Percentiles rank a stretch among this genome's conserved stretches.
phyloP scores from a whole-genome alignment of 2,797 vertebrate genomes.

The Alca torda region DNA sequence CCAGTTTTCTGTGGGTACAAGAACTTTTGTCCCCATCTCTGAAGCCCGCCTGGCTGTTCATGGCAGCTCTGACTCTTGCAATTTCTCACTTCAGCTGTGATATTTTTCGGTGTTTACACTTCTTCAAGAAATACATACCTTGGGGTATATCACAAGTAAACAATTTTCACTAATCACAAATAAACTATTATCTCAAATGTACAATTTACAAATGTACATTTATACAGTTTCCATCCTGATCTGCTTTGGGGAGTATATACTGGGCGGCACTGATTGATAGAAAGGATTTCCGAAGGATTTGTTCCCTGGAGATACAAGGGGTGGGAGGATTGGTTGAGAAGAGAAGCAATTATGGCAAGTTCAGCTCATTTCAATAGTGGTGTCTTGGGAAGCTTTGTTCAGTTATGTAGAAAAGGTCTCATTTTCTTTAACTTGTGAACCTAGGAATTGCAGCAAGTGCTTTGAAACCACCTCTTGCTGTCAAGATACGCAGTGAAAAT shows the following conservation, averaged over 20 bases:
- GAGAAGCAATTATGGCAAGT: not conserved
- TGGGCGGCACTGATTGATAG: fast-evolving
- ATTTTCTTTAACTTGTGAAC: not conserved
- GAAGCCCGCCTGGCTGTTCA: fast-evolving
- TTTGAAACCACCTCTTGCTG: not conserved
- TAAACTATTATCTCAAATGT: not conserved
- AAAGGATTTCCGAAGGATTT: not conserved
- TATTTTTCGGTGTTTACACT: not conserved
- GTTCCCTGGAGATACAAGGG: not conserved
- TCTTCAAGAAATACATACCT: not conserved
- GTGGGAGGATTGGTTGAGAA: not conserved
- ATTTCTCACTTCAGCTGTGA: not conserved
- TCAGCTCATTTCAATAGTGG: not conserved
- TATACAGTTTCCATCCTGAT: not conserved
- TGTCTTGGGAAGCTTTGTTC: not conserved
- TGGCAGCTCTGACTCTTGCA: not conserved
- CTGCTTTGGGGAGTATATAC: not conserved
- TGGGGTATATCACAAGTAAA: not conserved
- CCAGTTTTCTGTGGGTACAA: not conserved
- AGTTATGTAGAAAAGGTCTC: not conserved
- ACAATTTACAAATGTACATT: not conserved
- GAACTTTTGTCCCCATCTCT: not conserved
- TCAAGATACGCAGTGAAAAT: not conserved
- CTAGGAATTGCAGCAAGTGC: not conserved
- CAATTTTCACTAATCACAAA: not conserved